Evolutionary conservation across 2,888 invertebrate genomes (phyloP).

Genomic region (Epistrophe eligans): DNA sequence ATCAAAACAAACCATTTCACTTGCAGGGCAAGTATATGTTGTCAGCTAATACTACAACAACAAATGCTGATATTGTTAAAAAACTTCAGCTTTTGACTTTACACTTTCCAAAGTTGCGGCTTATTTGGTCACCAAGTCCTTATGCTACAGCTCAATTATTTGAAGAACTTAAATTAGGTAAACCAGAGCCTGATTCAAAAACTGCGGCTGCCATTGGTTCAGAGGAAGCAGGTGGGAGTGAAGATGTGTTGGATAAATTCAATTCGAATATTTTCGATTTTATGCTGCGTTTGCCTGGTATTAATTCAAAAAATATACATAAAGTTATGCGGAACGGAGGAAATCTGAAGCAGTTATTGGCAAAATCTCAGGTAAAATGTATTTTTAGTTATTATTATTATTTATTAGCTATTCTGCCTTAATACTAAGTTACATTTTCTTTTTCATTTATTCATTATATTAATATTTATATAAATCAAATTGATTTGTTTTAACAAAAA

Average conservation of each 20-base stretch:
- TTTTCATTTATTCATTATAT: too few species aligned
- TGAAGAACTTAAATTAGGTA: slow-evolving; percentile 95
- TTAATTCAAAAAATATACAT: slow-evolving; percentile 93
- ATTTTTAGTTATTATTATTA: background rate
- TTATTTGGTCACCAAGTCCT: slow-evolving; percentile 98
- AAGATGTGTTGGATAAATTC: slow-evolving; percentile 88
- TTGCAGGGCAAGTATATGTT: slow-evolving; percentile 94
- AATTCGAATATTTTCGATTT: slow-evolving; percentile 91
- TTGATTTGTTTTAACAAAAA: too few species aligned
- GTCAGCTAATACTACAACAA: slow-evolving; percentile 88
- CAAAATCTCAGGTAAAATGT: slow-evolving; percentile 85
- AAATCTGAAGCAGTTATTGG: slow-evolving; percentile 87
- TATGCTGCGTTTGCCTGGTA: slow-evolving; percentile 93
- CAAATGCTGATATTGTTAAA: slow-evolving; percentile 91
- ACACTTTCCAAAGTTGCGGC: slow-evolving; percentile 95
- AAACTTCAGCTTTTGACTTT: slow-evolving; percentile 96
- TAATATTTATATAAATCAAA: too few species aligned
- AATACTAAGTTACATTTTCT: too few species aligned
- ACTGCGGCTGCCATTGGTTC: slow-evolving; percentile 90
- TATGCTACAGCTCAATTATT: slow-evolving; percentile 98
- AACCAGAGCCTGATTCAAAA: slow-evolving; percentile 91
- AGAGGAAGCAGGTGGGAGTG: slow-evolving; percentile 85
- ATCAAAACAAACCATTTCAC: slow-evolving; percentile 95
- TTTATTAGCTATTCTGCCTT: too few species aligned
- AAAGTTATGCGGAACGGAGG: slow-evolving; percentile 90